A percentile compares a stretch with the other conserved stretches of the same genome.
These are phyloP conservation scores for Lissonota sp. DNA, from an alignment of 2,888 invertebrate species.

Conservation along the genomic window DNA sequence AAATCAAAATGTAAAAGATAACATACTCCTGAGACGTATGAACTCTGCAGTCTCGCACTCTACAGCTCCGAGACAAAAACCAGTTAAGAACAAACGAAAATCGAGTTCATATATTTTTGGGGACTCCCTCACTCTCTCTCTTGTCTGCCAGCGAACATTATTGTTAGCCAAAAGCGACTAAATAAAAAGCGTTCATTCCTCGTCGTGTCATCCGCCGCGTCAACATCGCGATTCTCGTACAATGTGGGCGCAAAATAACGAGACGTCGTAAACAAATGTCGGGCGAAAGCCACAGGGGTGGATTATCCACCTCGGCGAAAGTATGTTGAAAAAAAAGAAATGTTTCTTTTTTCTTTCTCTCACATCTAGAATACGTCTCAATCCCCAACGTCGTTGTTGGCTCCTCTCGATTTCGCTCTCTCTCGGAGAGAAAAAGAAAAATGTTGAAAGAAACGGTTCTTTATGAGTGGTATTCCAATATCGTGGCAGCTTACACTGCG, in stretches of 20 bases:
- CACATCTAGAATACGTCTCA: conserved; percentile 6
- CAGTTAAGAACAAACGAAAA: not conserved
- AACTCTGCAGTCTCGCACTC: conserved; percentile 19
- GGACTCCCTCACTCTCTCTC: not conserved
- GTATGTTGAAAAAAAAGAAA: not conserved
- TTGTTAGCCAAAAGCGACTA: not conserved
- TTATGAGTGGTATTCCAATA: conserved; percentile 67
- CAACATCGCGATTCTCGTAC: conserved; percentile 3
- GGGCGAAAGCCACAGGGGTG: conserved; percentile 20
- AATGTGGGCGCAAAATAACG: conserved; percentile 32
- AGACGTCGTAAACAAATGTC: conserved; percentile 38
- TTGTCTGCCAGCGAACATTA: conserved; percentile 14
- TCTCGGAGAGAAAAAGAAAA: conserved; percentile 5
- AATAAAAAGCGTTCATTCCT: not conserved
- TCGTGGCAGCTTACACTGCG: conserved; percentile 38
- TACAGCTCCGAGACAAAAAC: conserved; percentile 9
- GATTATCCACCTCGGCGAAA: conserved; percentile 37
- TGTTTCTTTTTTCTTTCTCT: conserved; percentile 20
- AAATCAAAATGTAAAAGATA: conserved; percentile 39
- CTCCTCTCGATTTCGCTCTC: conserved; percentile 7
- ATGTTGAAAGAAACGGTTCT: conserved; percentile 53
- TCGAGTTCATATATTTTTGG: not conserved
- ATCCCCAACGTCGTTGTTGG: conserved; percentile 20
- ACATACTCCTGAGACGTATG: conserved; percentile 40
- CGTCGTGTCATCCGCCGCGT: conserved; percentile 21